Evolutionary conservation across 2,888 invertebrate species (phyloP).

Genomic region (Lasioglossum vierecki): DNA sequence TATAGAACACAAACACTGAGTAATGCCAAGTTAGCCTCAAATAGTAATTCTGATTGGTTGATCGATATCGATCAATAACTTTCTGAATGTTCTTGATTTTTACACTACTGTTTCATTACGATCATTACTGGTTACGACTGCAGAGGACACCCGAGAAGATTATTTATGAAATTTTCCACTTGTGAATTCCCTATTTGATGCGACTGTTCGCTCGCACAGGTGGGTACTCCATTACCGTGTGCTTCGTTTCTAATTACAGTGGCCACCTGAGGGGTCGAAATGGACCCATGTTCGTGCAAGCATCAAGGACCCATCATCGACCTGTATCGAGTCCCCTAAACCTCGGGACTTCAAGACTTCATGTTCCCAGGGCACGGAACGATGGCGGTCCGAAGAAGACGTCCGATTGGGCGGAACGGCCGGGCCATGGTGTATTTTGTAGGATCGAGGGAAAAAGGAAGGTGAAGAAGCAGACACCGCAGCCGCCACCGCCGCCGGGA

Average conservation of each 20-base stretch:
- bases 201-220: not conserved
- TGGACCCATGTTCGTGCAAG: not conserved
- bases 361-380: conserved; percentile 1
- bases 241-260: not conserved
- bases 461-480: conserved; percentile 32
- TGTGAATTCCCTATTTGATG: not conserved
- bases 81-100: too few relatives aligned
- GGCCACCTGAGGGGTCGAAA: not conserved
- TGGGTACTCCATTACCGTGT: not conserved
- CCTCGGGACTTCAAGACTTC: not conserved
- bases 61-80: too few relatives aligned
- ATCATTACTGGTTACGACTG: not conserved
- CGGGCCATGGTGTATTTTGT: conserved; percentile 52
- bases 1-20: too few relatives aligned
- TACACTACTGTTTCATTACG: not conserved
- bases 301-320: not conserved
- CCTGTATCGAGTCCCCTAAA: not conserved
- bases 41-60: too few relatives aligned
- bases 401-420: conserved; percentile 47
- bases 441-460: conserved; percentile 49
- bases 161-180: not conserved
- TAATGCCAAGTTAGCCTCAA: too few relatives aligned
- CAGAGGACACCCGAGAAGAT: not conserved
- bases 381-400: conserved; percentile 33
- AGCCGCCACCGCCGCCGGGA: conserved; percentile 45